Percentiles rank a stretch among this genome's conserved stretches.
These are phyloP conservation scores for Colostygia pectinataria DNA, from an alignment of 2,888 invertebrate species.

Conservation along the genomic window DNA sequence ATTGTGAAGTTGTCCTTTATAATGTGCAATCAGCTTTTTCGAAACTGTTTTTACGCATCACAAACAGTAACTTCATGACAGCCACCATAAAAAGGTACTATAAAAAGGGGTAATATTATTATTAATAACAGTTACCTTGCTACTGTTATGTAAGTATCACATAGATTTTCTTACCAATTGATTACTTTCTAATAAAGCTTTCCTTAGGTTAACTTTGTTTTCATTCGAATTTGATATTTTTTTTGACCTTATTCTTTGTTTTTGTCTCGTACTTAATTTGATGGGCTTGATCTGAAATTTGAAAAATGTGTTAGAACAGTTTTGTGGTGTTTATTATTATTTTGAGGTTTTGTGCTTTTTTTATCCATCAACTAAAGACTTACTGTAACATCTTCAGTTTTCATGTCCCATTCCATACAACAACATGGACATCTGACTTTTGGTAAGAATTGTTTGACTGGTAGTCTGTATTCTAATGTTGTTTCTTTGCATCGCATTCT, in stretches of 20 bases:
- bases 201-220: conserved; percentile 30
- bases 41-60: too few species aligned
- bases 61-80: too few species aligned
- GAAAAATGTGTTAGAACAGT: neutral
- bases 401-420: conserved; percentile 60
- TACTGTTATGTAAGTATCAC: too few species aligned
- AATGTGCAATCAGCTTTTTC: too few species aligned
- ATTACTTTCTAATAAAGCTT: conserved; percentile 51
- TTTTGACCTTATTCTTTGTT: conserved; percentile 43
- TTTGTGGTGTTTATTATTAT: neutral
- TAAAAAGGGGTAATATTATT: too few species aligned
- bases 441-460: conserved; percentile 60
- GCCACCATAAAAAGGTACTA: too few species aligned
- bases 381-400: conserved; percentile 55
- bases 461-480: conserved; percentile 58
- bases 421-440: conserved; percentile 62
- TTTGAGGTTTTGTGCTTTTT: too few species aligned
- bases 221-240: conserved; percentile 35
- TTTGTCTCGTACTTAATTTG: conserved; percentile 57
- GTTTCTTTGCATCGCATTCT: conserved; percentile 66
- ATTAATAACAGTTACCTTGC: too few species aligned
- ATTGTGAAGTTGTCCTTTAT: too few species aligned
- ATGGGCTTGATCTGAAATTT: conserved; percentile 53
- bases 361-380: too few species aligned
- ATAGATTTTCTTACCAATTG: conserved; percentile 55